Percentiles rank a stretch among this genome's conserved stretches.
Conservation (phyloP, 2,797 vertebrate species). For the Premnoplex brunnescens region DNA sequence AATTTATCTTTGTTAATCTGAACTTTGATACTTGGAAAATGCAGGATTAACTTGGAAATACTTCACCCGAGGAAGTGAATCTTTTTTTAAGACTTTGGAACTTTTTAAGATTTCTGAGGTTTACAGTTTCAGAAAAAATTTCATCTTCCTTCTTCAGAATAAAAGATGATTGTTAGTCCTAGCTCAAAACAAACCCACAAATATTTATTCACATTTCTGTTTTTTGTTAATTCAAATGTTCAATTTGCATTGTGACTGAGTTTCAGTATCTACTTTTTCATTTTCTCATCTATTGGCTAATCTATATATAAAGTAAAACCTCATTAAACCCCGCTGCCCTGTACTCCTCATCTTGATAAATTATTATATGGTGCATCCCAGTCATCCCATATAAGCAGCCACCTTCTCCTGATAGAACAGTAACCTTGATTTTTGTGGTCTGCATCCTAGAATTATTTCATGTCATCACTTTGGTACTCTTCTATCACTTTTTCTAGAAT, state of each 20-base stretch:
- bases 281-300: neutral
- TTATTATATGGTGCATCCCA: neutral
- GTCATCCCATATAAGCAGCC: neutral
- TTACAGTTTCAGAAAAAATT: neutral
- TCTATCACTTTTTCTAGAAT: neutral
- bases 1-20: neutral
- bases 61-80: neutral
- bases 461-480: neutral
- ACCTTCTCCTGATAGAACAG: neutral
- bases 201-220: neutral
- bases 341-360: neutral
- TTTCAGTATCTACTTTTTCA: neutral
- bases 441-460: neutral
- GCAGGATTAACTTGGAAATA: neutral
- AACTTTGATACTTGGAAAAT: neutral
- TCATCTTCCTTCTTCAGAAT: neutral
- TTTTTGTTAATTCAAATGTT: neutral
- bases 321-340: fast-evolving
- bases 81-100: neutral
- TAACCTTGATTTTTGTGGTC: neutral
- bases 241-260: neutral
- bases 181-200: neutral
- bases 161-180: neutral
- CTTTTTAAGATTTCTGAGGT: neutral
- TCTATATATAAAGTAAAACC: neutral